phyloP scores from a whole-genome alignment of 1,140 invertebrate genomes.

The Pseudomyrmex gracilis region DNA sequence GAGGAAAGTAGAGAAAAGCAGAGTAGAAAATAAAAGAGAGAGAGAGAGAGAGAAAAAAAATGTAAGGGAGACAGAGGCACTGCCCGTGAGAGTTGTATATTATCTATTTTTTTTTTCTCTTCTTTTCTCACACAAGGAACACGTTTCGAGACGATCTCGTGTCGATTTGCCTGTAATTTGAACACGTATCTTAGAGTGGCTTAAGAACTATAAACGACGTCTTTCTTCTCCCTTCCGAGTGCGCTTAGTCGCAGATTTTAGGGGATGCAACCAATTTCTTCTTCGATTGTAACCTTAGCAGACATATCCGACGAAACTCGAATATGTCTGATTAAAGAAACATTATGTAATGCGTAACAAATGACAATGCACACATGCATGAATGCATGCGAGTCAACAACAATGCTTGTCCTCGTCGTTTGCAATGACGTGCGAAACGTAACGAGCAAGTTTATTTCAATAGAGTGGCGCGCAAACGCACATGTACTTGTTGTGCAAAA shows the following conservation, averaged over 20 bases:
- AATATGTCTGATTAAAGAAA: background rate
- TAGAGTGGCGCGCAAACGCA: background rate
- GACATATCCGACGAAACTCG: background rate
- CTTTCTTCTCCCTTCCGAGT: background rate
- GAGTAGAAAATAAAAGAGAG: conserved; percentile 29
- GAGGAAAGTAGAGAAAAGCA: conserved; percentile 50
- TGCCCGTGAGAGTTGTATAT: conserved; percentile 55
- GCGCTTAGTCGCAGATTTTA: conserved; percentile 28
- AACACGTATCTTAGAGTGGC: background rate
- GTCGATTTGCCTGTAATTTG: conserved; percentile 27
- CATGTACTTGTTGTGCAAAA: background rate
- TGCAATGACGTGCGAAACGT: conserved; percentile 46
- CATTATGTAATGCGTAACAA: conserved; percentile 40
- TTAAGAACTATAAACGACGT: background rate
- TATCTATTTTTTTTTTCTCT: conserved; percentile 61
- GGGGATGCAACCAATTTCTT: background rate
- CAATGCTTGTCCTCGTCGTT: conserved; percentile 47
- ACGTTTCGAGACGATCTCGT: conserved; percentile 25
- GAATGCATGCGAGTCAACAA: conserved; percentile 60
- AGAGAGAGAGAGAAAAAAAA: conserved; percentile 52
- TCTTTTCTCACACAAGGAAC: conserved; percentile 26
- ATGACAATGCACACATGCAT: conserved; percentile 51
- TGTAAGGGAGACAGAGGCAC: conserved; percentile 67
- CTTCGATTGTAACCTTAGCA: conserved; percentile 4
- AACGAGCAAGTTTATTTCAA: conserved; percentile 24